Conservation (phyloP, 2,797 vertebrate genomes). For the Xenentodon cancila region DNA sequence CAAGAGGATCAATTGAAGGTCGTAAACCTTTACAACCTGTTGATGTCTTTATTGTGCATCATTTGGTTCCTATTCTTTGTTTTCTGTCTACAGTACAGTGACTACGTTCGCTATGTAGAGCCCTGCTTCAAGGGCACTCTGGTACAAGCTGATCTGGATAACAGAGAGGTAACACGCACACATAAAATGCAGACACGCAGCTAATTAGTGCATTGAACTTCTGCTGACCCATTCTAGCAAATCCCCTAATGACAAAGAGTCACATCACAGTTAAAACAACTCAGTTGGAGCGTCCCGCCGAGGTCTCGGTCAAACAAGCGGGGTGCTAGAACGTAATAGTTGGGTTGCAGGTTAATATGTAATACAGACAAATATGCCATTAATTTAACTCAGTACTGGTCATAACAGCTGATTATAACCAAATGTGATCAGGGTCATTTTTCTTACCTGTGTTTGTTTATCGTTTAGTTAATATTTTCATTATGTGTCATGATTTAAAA, state of each 20-base stretch:
- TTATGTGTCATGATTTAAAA: too few species aligned
- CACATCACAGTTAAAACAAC: slow-evolving; percentile 40
- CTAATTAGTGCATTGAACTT: slow-evolving; percentile 60
- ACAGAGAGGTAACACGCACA: slow-evolving; percentile 87
- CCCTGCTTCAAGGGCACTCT: slow-evolving; percentile 95
- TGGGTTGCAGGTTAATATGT: neutral
- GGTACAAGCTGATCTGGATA: slow-evolving; percentile 97
- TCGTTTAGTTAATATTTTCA: too few species aligned
- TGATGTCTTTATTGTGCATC: neutral
- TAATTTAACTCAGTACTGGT: neutral
- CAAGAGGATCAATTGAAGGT: too few species aligned
- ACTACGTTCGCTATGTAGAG: slow-evolving; percentile 94
- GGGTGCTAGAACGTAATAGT: neutral
- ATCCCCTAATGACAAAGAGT: slow-evolving; percentile 47
- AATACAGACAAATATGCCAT: neutral
- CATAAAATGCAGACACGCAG: slow-evolving; percentile 22
- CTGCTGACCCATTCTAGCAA: slow-evolving; percentile 35
- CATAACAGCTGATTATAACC: neutral
- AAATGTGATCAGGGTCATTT: neutral
- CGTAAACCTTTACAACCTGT: too few species aligned
- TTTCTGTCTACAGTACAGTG: slow-evolving; percentile 87
- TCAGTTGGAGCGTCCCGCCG: slow-evolving; percentile 1
- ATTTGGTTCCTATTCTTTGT: slow-evolving; percentile 10
- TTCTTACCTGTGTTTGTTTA: too few species aligned
- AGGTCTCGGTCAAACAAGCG: neutral